Conservation (phyloP, 2,113 vertebrate genomes). For the Neomonachus schauinslandi region DNA sequence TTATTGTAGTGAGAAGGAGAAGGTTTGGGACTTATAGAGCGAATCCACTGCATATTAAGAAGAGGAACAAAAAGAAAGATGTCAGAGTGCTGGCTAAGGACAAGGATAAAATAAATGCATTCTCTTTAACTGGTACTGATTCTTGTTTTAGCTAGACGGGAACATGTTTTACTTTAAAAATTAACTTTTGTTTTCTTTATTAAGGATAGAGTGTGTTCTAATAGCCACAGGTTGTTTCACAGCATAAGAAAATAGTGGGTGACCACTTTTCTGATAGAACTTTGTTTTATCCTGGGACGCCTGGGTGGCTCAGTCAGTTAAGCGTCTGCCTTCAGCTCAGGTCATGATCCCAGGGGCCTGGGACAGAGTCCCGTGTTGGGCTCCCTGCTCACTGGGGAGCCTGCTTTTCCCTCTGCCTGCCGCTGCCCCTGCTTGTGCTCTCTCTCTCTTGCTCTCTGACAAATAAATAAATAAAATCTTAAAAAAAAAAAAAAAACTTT, state of each 20-base stretch:
- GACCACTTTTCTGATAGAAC: neutral
- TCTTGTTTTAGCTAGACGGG: neutral
- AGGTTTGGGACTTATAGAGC: neutral
- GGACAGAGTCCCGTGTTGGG: neutral
- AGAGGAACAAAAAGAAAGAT: neutral
- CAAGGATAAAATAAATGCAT: neutral
- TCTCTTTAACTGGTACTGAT: neutral
- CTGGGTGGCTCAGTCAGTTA: neutral
- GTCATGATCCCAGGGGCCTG: neutral
- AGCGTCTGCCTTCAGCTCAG: neutral
- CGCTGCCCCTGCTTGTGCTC: neutral
- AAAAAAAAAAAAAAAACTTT: neutral
- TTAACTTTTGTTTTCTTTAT: neutral
- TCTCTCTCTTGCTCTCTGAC: neutral
- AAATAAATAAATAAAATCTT: neutral
- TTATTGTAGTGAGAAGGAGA: neutral
- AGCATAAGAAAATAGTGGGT: neutral
- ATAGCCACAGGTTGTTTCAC: neutral
- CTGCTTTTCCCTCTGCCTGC: neutral
- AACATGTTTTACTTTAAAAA: neutral
- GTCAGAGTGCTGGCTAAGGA: neutral
- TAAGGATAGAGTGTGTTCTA: neutral
- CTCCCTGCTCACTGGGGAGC: neutral
- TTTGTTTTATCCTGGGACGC: neutral
- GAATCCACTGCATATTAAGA: neutral